These are phyloP conservation scores for Hassar affinis DNA, from an alignment of 2,113 vertebrate species.

Conservation along the genomic window DNA sequence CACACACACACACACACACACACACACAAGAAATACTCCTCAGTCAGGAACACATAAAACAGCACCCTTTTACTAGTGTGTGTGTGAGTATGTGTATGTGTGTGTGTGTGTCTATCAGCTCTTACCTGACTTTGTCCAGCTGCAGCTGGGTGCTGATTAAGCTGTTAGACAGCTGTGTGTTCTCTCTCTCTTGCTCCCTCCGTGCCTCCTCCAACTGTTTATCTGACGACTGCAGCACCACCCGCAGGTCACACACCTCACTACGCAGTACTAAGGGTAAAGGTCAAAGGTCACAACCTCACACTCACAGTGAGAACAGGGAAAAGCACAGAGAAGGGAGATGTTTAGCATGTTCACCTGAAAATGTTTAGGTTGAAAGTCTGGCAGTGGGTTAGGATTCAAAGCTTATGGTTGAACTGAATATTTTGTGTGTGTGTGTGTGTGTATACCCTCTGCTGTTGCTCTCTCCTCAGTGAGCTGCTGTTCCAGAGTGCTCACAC, in stretches of 20 bases:
- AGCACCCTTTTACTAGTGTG: not conserved
- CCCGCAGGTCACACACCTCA: constrained; percentile 87
- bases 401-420: not conserved
- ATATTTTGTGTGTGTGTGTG: not conserved
- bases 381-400: not conserved
- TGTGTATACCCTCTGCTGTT: constrained; percentile 67
- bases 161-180: constrained; percentile 76
- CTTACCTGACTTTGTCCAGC: constrained; percentile 86
- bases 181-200: constrained; percentile 80
- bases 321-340: not conserved
- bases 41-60: not conserved
- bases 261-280: constrained; percentile 78
- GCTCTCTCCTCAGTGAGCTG: constrained; percentile 71
- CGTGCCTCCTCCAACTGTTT: constrained; percentile 81
- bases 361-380: not conserved
- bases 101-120: not conserved
- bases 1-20: not conserved
- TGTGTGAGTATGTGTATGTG: not conserved
- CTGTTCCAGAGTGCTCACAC: constrained; percentile 72
- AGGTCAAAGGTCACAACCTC: not conserved
- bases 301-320: not conserved
- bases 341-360: not conserved
- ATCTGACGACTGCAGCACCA: constrained; percentile 92
- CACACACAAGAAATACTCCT: not conserved
- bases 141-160: constrained; percentile 85